phyloP scores from a whole-genome alignment of 1,140 invertebrate genomes.

The Aradophagus sp. region DNA sequence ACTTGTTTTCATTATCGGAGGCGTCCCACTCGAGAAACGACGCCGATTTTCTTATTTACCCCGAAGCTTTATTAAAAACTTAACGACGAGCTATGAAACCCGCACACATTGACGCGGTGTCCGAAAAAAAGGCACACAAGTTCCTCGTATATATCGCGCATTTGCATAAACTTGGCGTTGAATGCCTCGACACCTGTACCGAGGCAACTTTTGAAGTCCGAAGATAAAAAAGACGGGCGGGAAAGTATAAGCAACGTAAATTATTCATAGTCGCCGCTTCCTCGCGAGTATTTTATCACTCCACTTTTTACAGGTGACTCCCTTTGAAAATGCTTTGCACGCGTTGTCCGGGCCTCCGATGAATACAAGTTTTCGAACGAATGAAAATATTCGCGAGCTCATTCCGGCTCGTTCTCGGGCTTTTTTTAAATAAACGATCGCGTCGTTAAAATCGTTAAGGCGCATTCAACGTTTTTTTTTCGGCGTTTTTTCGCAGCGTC shows the following conservation, averaged over 20 bases:
- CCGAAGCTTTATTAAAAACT: slow-evolving; percentile 25
- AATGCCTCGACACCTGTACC: slow-evolving; percentile 39
- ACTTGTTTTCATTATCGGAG: too few relatives aligned
- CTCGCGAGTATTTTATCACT: slow-evolving; percentile 37
- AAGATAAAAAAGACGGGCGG: slow-evolving; percentile 9
- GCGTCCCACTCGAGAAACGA: too few relatives aligned
- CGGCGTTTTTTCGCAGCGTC: too few relatives aligned
- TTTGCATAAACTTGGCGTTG: slow-evolving; percentile 37
- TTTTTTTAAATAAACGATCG: too few relatives aligned
- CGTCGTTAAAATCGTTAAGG: too few relatives aligned
- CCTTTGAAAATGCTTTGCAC: slow-evolving; percentile 24
- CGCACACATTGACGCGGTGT: too few relatives aligned
- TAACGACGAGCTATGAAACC: slow-evolving; percentile 9
- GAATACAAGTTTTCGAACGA: slow-evolving; percentile 27
- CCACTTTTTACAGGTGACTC: slow-evolving; percentile 26
- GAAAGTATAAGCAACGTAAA: slow-evolving; percentile 37
- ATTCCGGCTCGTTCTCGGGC: too few relatives aligned
- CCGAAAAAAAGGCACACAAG: slow-evolving; percentile 18
- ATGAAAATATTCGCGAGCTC: too few relatives aligned
- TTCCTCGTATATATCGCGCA: slow-evolving; percentile 26
- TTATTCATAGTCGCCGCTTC: slow-evolving; percentile 39
- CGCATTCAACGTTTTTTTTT: too few relatives aligned
- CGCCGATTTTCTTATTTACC: too few relatives aligned
- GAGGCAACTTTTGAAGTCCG: slow-evolving; percentile 27
- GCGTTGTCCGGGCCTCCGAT: slow-evolving; percentile 2